Conservation (phyloP, 2,113 vertebrate species). For the Jacana jacana region DNA sequence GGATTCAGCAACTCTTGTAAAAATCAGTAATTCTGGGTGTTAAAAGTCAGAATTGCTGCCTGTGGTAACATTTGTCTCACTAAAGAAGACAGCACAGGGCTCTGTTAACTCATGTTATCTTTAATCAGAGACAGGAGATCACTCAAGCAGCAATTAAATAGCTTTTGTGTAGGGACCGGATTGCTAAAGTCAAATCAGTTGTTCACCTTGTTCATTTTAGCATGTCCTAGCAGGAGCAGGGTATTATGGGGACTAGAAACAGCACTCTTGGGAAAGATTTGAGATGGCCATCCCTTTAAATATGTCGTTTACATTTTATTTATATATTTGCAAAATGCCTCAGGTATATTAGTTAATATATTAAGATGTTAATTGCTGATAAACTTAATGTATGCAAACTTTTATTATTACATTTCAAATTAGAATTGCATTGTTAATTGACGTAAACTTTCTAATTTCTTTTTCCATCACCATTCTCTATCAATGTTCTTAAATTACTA, state of each 20-base stretch:
- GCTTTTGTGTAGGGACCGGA: rapidly evolving
- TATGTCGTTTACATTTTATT: not conserved
- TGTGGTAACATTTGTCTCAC: not conserved
- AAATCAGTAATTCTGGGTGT: not conserved
- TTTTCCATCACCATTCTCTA: not conserved
- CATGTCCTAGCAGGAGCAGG: not conserved
- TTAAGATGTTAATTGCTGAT: not conserved
- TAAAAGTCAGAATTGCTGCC: not conserved
- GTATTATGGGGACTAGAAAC: not conserved
- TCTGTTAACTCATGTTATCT: not conserved
- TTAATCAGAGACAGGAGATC: not conserved
- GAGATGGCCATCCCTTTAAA: not conserved
- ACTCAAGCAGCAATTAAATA: not conserved
- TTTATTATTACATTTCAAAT: not conserved
- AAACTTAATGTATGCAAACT: not conserved
- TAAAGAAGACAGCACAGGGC: not conserved
- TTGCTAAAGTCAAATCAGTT: not conserved
- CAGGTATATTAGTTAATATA: not conserved
- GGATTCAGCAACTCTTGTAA: not conserved
- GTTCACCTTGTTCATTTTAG: not conserved
- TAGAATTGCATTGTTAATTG: not conserved
- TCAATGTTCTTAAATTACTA: not conserved
- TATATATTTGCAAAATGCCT: not conserved
- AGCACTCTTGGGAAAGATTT: not conserved
- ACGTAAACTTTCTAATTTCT: not conserved